These are phyloP conservation scores for Muntiacus muntjak DNA, from an alignment of 2,113 vertebrate genomes.

Conservation along the genomic window DNA sequence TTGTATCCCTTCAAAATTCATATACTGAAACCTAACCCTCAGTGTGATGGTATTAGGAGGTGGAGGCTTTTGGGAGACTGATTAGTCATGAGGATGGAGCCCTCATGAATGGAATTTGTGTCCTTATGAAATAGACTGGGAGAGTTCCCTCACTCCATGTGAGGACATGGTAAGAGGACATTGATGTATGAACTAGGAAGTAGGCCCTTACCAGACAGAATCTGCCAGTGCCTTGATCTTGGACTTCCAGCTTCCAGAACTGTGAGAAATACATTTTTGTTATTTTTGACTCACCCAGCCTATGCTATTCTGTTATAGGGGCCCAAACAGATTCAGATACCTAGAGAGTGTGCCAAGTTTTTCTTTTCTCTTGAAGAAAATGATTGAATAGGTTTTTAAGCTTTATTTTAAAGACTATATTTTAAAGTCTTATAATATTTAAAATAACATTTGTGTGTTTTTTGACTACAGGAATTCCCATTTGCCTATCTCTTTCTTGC, in stretches of 20 bases:
- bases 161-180: neutral
- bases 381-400: neutral
- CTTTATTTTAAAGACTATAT: neutral
- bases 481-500: neutral
- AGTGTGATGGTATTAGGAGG: neutral
- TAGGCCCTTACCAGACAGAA: neutral
- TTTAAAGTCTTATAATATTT: neutral
- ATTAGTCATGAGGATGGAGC: neutral
- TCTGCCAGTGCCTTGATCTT: neutral
- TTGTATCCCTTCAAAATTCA: neutral
- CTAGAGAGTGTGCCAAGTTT: neutral
- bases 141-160: neutral
- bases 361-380: slow-evolving; percentile 26
- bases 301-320: neutral
- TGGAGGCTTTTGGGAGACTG: neutral
- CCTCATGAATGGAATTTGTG: neutral
- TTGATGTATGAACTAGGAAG: neutral
- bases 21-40: neutral
- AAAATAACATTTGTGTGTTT: neutral
- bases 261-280: neutral
- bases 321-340: neutral
- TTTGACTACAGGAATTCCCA: neutral
- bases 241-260: neutral
- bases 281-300: neutral
- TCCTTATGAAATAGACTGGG: neutral